Evolutionary conservation across 2,888 invertebrate species (phyloP).

Genomic region (Acleris emargana): DNA sequence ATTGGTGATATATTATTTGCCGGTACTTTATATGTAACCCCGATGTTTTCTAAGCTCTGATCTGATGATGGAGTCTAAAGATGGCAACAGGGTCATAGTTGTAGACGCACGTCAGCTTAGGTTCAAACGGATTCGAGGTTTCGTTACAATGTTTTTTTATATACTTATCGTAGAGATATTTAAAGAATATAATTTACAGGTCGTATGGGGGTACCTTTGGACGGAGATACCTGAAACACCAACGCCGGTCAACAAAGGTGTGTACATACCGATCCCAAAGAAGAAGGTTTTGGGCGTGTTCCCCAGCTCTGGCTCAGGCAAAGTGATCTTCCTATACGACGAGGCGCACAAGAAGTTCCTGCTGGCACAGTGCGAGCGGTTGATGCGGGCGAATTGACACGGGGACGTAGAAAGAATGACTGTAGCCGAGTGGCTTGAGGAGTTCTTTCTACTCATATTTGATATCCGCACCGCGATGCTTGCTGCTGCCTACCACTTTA

Average conservation of each 20-base stretch:
- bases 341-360: slow-evolving; percentile 73
- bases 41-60: too few species aligned
- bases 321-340: slow-evolving; percentile 80
- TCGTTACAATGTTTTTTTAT: too few species aligned
- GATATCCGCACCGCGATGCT: slow-evolving; percentile 69
- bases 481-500: slow-evolving; percentile 70
- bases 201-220: slow-evolving; percentile 92
- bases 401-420: slow-evolving; percentile 71
- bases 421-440: slow-evolving; percentile 53
- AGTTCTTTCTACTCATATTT: slow-evolving; percentile 77
- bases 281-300: slow-evolving; percentile 86
- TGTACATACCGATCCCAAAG: slow-evolving; percentile 84
- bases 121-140: too few species aligned
- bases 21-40: too few species aligned
- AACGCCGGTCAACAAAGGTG: slow-evolving; percentile 87
- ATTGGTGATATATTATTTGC: too few species aligned
- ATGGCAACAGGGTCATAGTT: too few species aligned
- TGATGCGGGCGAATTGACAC: slow-evolving; percentile 75
- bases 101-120: too few species aligned
- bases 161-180: not conserved
- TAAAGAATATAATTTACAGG: slow-evolving; percentile 63
- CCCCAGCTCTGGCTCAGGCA: slow-evolving; percentile 84
- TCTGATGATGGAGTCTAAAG: too few species aligned
- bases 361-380: slow-evolving; percentile 69
- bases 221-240: slow-evolving; percentile 88